Conservation (phyloP, 2,113 vertebrate species). For the Sinocyclocheilus grahami region DNA sequence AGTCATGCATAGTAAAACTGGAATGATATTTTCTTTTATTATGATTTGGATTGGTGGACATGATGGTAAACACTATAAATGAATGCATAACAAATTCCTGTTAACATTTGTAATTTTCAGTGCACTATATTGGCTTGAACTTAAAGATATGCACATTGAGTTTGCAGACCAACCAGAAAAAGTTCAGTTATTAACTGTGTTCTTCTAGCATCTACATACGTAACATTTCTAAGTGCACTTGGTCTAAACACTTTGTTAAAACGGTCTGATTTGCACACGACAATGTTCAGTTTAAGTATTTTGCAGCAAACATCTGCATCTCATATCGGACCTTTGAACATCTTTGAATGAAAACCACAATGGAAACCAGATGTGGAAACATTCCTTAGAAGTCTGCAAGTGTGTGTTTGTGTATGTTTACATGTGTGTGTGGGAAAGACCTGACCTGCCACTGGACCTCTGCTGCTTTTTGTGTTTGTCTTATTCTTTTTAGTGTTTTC, state of each 20-base stretch:
- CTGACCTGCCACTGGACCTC: conserved; percentile 54
- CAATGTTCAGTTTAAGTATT: not conserved
- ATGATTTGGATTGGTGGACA: not conserved
- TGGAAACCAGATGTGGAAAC: conserved; percentile 7
- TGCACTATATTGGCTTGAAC: no score
- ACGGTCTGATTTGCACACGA: no score
- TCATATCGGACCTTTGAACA: no score
- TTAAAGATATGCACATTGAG: not conserved
- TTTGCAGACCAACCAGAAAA: no score
- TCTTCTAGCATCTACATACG: no score
- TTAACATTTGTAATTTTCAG: no score
- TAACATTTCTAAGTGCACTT: no score
- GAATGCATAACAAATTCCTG: no score
- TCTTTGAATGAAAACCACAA: no score
- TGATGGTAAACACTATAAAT: no score
- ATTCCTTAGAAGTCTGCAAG: conserved; percentile 42
- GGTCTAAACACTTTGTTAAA: not conserved
- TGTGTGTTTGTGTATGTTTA: conserved; percentile 34
- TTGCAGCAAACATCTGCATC: not conserved
- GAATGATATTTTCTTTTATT: not conserved
- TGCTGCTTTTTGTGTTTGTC: conserved; percentile 57
- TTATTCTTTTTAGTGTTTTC: conserved; percentile 54
- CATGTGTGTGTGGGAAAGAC: conserved; percentile 54
- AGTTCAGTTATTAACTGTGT: not conserved
- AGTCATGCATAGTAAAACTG: conserved; percentile 31